Percentiles rank a stretch among this genome's conserved stretches.
Evolutionary conservation across 2,113 vertebrate genomes (phyloP).

Genomic region (Thymallus thymallus): DNA sequence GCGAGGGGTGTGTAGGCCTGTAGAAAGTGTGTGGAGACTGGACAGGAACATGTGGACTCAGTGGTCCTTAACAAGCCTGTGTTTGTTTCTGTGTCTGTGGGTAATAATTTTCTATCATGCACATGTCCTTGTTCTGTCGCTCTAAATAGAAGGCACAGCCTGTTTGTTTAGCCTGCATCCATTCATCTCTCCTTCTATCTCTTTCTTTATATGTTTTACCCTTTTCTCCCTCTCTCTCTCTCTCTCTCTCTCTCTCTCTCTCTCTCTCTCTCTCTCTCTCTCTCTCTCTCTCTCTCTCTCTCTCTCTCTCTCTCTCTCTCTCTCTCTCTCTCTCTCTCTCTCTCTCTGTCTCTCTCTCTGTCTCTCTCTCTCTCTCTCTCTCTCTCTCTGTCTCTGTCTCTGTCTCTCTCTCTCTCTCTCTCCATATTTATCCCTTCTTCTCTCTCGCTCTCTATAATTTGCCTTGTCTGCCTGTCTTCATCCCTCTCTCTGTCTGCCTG

Average conservation of each 20-base stretch:
- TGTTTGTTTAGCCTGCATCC: neutral
- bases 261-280: no score
- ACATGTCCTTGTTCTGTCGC: conserved; percentile 7
- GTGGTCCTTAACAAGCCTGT: conserved; percentile 19
- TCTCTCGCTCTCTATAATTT: neutral
- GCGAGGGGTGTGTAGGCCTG: neutral
- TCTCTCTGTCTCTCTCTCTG: neutral
- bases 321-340: neutral
- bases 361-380: no score
- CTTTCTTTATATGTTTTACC: no score
- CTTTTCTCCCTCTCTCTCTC: neutral
- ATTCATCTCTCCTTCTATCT: neutral
- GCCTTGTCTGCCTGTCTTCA: no score
- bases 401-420: neutral
- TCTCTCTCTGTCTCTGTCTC: no score
- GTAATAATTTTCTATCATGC: conserved; percentile 33
- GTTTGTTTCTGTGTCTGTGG: conserved; percentile 20
- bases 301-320: neutral
- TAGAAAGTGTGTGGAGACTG: conserved; percentile 16
- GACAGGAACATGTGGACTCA: conserved; percentile 32
- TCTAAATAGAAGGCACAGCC: neutral
- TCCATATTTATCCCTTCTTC: neutral
- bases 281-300: no score
- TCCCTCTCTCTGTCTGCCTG: no score
- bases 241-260: no score